Percentiles rank a stretch among this genome's conserved stretches.
These are phyloP conservation scores for Babylonia areolata DNA, from an alignment of 1,140 invertebrate species.

Conservation along the genomic window DNA sequence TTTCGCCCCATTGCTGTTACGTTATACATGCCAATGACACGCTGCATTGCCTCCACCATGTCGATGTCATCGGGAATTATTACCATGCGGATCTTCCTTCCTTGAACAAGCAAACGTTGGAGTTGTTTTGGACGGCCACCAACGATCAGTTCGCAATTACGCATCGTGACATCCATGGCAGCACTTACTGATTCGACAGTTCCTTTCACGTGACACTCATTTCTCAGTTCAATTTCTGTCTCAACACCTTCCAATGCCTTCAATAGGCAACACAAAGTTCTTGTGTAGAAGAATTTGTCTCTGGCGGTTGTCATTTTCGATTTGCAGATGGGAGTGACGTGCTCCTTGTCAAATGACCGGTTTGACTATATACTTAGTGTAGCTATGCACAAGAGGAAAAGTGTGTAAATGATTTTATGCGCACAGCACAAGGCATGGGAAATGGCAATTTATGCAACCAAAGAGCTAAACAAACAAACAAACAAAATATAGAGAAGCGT, in stretches of 20 bases:
- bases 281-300: slow-evolving; percentile 61
- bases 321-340: neutral
- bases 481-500: too few species aligned
- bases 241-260: slow-evolving; percentile 81
- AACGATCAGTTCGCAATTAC: slow-evolving; percentile 80
- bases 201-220: slow-evolving; percentile 81
- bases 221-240: slow-evolving; percentile 82
- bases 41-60: slow-evolving; percentile 60
- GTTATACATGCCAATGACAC: slow-evolving; percentile 44
- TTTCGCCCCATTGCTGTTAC: neutral
- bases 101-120: slow-evolving; percentile 80
- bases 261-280: slow-evolving; percentile 78
- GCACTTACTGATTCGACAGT: slow-evolving; percentile 79
- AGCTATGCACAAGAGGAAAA: neutral
- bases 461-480: too few species aligned
- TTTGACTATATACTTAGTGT: neutral
- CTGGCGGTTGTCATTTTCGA: slow-evolving; percentile 48
- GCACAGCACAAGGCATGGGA: too few species aligned
- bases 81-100: slow-evolving; percentile 82
- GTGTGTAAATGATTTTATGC: too few species aligned
- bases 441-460: too few species aligned
- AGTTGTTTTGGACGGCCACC: slow-evolving; percentile 76
- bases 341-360: neutral
- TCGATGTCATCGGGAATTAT: slow-evolving; percentile 79
- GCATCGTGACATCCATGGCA: slow-evolving; percentile 83